Base-by-base conservation (phyloP, 2,888 invertebrate species). In the Drosophila fulvimacula region DNA sequence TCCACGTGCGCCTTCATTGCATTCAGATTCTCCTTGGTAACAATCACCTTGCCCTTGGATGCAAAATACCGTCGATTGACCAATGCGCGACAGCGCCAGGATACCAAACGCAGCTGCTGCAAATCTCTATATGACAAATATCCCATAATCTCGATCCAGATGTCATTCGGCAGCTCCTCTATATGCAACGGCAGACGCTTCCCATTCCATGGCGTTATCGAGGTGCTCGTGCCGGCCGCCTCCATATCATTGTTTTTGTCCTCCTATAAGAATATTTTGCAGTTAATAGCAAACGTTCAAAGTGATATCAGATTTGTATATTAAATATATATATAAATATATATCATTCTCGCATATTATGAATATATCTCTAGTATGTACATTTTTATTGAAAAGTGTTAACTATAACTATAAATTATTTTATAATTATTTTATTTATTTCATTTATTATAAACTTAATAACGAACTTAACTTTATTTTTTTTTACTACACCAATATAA, bases 51-150 rank as follows among this genome's bases (percentile, higher is more conserved):
- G 10, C 76, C 77, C 48, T 77, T 81, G 0, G 42, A 44, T 27
- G 68, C 34, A 46, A 91, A 90, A 19, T 81, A 76, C 0, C 88
- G 84, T 1, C 83, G 65, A 27, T 73, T 73, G 0, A 82, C 79
- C 21, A 91, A 56, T 3, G 82, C 64, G 2, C 76, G 73, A 83
- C 90, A 92, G 4, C 82, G 83, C 59, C 77, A 83, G 30, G 88
- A 90, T 0, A 90, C 90, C 63, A 90, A 30, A 7, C 89, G 85
- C 1, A 85, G 62, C 19, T 87, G 82, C 53, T 87, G 85, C 34
- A 91, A 61, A 62, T 92, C 92, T 30, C 67, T 68, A 44, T 81
- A 84, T 0, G 88, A 71, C n/a, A 92, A 66, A 61, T 88, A 86
- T 2, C 76, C 61, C 63, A 91, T 90, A 11, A 92, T 82, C 49